Conservation (phyloP, 1,140 invertebrate species). For the Saccostrea echinata region DNA sequence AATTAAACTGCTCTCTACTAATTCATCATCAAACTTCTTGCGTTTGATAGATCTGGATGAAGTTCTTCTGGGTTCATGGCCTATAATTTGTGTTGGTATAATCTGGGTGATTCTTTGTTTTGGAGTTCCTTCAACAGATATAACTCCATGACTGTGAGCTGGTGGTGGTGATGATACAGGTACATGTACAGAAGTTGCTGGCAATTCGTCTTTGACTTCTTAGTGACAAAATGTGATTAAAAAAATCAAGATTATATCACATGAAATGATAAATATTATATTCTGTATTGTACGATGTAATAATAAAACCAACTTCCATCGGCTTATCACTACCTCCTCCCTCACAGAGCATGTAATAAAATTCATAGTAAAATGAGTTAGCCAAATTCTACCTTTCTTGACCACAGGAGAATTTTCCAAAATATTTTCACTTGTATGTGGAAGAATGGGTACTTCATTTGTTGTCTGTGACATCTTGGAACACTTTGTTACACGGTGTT, state of each 20-base stretch:
- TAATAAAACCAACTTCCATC: too few relatives aligned
- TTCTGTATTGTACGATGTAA: too few relatives aligned
- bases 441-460: neutral
- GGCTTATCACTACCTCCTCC: too few relatives aligned
- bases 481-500: neutral
- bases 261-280: too few relatives aligned
- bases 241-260: too few relatives aligned
- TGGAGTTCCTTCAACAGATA: neutral
- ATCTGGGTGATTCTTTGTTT: neutral
- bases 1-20: slow-evolving; percentile 85
- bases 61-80: slow-evolving; percentile 80
- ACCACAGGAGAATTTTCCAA: neutral
- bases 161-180: neutral
- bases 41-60: slow-evolving; percentile 96
- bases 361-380: too few relatives aligned
- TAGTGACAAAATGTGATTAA: neutral
- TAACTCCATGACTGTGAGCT: neutral
- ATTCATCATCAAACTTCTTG: slow-evolving; percentile 97
- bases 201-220: neutral
- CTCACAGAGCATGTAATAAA: too few relatives aligned
- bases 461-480: neutral
- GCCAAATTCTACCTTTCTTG: neutral
- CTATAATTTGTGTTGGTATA: neutral
- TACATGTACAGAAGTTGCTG: neutral
- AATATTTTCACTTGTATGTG: neutral